These are phyloP conservation scores for Sphaerophoria taeniata DNA, from an alignment of 2,888 invertebrate genomes.

Conservation along the genomic window DNA sequence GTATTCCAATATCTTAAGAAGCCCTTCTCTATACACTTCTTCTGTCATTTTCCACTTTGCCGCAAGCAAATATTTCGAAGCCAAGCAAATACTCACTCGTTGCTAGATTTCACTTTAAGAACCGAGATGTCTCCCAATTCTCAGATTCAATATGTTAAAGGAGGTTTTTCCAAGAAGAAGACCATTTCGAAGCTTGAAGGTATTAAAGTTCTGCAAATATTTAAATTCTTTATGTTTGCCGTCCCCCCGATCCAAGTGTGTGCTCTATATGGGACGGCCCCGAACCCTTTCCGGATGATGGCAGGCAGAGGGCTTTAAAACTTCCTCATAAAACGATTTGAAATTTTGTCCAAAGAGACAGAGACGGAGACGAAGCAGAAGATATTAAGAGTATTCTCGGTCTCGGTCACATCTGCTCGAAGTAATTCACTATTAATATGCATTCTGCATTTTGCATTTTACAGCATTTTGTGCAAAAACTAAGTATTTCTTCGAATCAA, in stretches of 20 bases:
- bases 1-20: not conserved
- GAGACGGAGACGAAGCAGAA: no score
- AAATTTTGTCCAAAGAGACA: no score
- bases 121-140: not conserved
- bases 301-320: no score
- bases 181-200: not conserved
- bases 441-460: conserved; percentile 28
- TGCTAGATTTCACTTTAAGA: no score
- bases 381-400: not conserved
- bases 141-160: not conserved
- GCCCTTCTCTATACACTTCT: not conserved
- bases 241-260: not conserved
- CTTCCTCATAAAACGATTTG: no score
- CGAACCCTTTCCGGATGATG: no score
- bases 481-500: conserved; percentile 71
- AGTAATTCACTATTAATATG: conserved; percentile 48
- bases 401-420: conserved; percentile 53
- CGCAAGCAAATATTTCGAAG: conserved; percentile 18
- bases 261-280: no score
- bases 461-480: conserved; percentile 60
- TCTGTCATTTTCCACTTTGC: conserved; percentile 37
- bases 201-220: conserved; percentile 32
- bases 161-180: not conserved
- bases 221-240: not conserved
- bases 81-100: conserved; percentile 8